Evolutionary conservation across 2,113 vertebrate genomes (phyloP).

Genomic region (Albula goreensis): DNA sequence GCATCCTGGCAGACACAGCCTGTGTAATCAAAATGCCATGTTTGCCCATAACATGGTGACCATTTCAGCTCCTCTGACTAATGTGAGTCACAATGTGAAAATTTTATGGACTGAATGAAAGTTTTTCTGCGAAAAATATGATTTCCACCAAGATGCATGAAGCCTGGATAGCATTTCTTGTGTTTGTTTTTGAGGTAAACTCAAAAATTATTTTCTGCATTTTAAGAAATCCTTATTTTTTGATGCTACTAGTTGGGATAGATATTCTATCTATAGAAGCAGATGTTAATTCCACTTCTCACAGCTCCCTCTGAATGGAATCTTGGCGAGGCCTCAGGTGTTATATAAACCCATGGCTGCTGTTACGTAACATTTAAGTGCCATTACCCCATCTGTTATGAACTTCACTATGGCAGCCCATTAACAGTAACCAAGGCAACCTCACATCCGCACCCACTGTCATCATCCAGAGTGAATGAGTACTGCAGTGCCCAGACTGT

Average conservation of each 20-base stretch:
- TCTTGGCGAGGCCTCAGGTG: constrained; percentile 20
- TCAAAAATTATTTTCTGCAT: neutral
- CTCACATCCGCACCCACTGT: neutral
- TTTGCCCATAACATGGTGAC: neutral
- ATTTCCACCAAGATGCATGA: neutral
- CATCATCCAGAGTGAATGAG: neutral
- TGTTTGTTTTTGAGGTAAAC: neutral
- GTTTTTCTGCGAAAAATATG: constrained; percentile 1
- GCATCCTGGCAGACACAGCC: neutral
- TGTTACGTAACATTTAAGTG: constrained; percentile 21
- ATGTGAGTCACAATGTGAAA: neutral
- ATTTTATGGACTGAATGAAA: constrained; percentile 1
- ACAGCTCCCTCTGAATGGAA: neutral
- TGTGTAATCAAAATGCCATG: constrained; percentile 1
- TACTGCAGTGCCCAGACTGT: neutral
- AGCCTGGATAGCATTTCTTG: neutral
- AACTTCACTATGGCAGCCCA: neutral
- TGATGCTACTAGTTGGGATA: neutral
- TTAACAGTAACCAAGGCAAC: neutral
- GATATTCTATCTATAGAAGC: neutral
- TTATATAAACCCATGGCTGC: constrained; percentile 25
- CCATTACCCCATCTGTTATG: neutral
- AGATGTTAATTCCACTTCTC: neutral
- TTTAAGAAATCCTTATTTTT: neutral
- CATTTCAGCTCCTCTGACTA: neutral